These are phyloP conservation scores for Spodoptera littoralis DNA, from an alignment of 2,888 invertebrate genomes.

Conservation along the genomic window DNA sequence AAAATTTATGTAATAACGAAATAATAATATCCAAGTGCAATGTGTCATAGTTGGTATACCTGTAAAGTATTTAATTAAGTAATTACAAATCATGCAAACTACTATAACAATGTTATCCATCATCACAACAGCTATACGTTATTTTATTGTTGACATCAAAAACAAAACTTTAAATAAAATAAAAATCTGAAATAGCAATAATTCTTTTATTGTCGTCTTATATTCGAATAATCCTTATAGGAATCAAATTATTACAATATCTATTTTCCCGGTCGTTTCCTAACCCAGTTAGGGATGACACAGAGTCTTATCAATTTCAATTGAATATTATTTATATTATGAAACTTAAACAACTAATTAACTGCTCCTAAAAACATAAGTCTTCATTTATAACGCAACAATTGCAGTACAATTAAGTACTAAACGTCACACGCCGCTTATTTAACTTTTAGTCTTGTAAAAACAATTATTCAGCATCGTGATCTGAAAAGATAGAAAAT, in stretches of 20 bases:
- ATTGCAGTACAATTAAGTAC: no score
- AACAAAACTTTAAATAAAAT: constrained; percentile 79
- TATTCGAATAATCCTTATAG: constrained; percentile 41
- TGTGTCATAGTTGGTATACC: constrained; percentile 19
- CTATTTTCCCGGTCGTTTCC: neutral
- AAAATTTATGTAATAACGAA: constrained; percentile 28
- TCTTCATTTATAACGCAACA: no score
- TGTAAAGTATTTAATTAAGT: constrained; percentile 18
- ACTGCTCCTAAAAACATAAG: no score
- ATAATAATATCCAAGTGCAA: constrained; percentile 30
- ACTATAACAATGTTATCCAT: constrained; percentile 42
- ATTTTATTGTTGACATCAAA: constrained; percentile 79
- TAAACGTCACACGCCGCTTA: neutral
- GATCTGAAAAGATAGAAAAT: constrained; percentile 67
- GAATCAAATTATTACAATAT: constrained; percentile 11
- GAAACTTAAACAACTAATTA: no score
- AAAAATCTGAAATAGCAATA: constrained; percentile 75
- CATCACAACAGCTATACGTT: constrained; percentile 60
- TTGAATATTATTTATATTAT: no score
- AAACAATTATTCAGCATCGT: constrained; percentile 63
- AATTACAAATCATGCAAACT: constrained; percentile 25
- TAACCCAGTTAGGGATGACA: no score
- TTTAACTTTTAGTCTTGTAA: constrained; percentile 11
- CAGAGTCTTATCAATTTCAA: no score
- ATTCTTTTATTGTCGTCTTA: constrained; percentile 74